phyloP scores from a whole-genome alignment of 2,888 invertebrate species.

The Trachelus tabidus region DNA sequence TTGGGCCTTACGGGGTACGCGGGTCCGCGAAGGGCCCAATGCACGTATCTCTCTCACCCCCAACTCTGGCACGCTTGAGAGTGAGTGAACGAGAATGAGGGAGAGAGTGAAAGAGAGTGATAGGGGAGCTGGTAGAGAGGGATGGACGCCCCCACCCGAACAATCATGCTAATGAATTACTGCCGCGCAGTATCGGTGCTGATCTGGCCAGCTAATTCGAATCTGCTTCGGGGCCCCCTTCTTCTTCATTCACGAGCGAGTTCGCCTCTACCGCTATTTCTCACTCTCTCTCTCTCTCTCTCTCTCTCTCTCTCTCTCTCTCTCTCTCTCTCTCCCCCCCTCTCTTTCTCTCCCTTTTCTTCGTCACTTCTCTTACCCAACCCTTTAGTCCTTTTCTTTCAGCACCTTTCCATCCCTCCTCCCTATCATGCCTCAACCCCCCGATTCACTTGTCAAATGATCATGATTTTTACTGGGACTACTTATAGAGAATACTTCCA shows the following conservation, averaged over 20 bases:
- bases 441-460: not conserved
- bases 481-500: not conserved
- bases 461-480: not conserved
- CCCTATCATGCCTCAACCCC: not conserved
- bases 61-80: not conserved
- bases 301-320: not conserved
- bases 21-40: not conserved
- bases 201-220: conserved; percentile 46
- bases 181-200: conserved; percentile 39
- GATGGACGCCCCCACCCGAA: conserved; percentile 22
- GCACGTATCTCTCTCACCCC: not conserved
- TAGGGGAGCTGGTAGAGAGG: not conserved
- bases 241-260: conserved; percentile 15
- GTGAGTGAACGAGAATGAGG: not conserved
- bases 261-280: not conserved
- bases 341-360: not conserved
- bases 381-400: not conserved
- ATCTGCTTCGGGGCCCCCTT: conserved; percentile 36
- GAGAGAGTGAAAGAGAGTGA: not conserved
- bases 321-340: not conserved
- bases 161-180: conserved; percentile 56
- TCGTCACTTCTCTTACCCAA: not conserved
- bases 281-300: not conserved
- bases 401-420: not conserved
- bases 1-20: conserved; percentile 7